phyloP scores from a whole-genome alignment of 2,888 invertebrate species.

The Drosophila mayaguana region DNA sequence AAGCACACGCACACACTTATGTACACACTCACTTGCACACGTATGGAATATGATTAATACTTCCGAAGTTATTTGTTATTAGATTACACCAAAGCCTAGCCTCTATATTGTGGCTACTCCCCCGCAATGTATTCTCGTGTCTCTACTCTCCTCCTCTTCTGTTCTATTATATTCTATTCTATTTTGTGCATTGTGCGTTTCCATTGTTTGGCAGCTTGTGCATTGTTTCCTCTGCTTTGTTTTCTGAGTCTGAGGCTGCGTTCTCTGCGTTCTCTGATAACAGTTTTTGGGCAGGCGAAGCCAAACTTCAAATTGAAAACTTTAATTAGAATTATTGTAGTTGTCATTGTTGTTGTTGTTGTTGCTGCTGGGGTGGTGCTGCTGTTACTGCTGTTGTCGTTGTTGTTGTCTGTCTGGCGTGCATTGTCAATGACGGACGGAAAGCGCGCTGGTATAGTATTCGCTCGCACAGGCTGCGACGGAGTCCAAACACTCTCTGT shows the following conservation, averaged over 20 bases:
- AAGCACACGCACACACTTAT: conserved; percentile 14
- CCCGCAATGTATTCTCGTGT: conserved; percentile 5
- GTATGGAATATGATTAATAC: conserved; percentile 77
- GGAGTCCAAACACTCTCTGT: conserved; percentile 48
- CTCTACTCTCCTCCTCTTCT: conserved; percentile 2
- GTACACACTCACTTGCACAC: conserved; percentile 24
- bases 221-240: conserved; percentile 69
- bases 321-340: conserved; percentile 79
- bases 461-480: conserved; percentile 37
- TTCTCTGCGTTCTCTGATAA: conserved; percentile 65
- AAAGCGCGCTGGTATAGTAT: conserved; percentile 49
- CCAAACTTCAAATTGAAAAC: conserved; percentile 80
- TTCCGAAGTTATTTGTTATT: conserved; percentile 81
- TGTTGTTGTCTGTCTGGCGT: conserved; percentile 50
- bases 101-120: conserved; percentile 17
- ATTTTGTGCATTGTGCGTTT: conserved; percentile 68
- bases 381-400: conserved; percentile 20
- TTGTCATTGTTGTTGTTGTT: conserved; percentile 41
- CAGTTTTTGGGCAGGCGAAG: conserved; percentile 56
- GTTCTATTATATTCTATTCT: conserved; percentile 15
- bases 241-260: conserved; percentile 55
- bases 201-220: conserved; percentile 67
- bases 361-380: conserved; percentile 17
- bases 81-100: conserved; percentile 64
- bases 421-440: conserved; percentile 57